Percentiles rank a stretch among this genome's conserved stretches.
phyloP scores from a whole-genome alignment of 2,113 vertebrate species.

The Mandrillus leucophaeus region DNA sequence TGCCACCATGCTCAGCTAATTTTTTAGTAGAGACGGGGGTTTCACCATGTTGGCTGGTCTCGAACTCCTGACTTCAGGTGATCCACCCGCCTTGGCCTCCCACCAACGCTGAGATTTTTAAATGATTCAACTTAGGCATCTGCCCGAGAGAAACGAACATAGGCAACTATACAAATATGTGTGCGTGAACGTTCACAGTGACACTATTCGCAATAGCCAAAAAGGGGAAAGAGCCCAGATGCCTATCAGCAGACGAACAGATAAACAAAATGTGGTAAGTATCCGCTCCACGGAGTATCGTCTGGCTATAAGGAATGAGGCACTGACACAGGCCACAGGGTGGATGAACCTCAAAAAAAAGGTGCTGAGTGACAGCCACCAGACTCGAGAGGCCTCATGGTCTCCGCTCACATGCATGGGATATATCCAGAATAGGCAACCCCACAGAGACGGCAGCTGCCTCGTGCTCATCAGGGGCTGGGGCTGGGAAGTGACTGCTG shows the following conservation, averaged over 20 bases:
- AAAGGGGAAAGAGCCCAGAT: not conserved
- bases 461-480: not conserved
- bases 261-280: not conserved
- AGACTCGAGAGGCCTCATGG: not conserved
- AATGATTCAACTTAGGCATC: not conserved
- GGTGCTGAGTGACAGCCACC: not conserved
- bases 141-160: not conserved
- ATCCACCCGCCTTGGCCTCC: too few relatives aligned
- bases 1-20: too few relatives aligned
- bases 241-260: not conserved
- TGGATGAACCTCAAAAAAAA: not conserved
- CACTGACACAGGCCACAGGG: not conserved
- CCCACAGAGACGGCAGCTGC: not conserved
- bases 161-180: not conserved
- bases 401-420: not conserved
- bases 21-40: too few relatives aligned
- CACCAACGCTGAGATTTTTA: not conserved
- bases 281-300: accelerated
- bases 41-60: too few relatives aligned
- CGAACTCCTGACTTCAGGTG: too few relatives aligned
- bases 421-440: not conserved
- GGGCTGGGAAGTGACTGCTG: not conserved
- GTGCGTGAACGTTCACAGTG: accelerated
- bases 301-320: not conserved
- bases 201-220: not conserved